Evolutionary conservation across 2,888 invertebrate genomes (phyloP).

Genomic region (Leptopilina myrica): DNA sequence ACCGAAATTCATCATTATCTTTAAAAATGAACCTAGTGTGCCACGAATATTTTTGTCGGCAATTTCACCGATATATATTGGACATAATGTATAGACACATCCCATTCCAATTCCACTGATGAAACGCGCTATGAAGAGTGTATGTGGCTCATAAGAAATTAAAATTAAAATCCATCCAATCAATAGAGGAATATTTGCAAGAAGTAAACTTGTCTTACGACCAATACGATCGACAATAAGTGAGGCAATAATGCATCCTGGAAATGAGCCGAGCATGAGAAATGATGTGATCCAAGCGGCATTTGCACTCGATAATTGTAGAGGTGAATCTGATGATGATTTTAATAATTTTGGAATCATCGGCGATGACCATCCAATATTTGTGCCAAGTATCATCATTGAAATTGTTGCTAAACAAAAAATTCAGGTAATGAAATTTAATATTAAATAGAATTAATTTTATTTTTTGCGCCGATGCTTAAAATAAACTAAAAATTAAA

Average conservation of each 20-base stretch:
- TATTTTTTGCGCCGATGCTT: too few relatives aligned
- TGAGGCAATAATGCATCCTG: slow-evolving; percentile 80
- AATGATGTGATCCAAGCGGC: slow-evolving; percentile 78
- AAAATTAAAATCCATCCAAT: slow-evolving; percentile 81
- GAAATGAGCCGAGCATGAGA: slow-evolving; percentile 80
- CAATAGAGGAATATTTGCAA: slow-evolving; percentile 79
- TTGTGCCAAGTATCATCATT: slow-evolving; percentile 69
- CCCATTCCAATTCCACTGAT: slow-evolving; percentile 82
- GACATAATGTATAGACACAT: slow-evolving; percentile 80
- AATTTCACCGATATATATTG: slow-evolving; percentile 82
- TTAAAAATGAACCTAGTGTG: slow-evolving; percentile 69
- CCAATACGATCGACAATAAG: slow-evolving; percentile 80
- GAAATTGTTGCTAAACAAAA: slow-evolving; percentile 67
- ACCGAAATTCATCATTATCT: slow-evolving; percentile 74
- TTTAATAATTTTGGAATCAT: slow-evolving; percentile 69
- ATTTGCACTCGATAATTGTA: slow-evolving; percentile 67
- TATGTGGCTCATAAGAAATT: slow-evolving; percentile 78
- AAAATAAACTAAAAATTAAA: too few relatives aligned
- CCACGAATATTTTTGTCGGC: slow-evolving; percentile 74
- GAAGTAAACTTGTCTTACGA: slow-evolving; percentile 78
- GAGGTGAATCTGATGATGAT: slow-evolving; percentile 64
- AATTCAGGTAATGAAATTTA: too few relatives aligned
- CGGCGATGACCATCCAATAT: slow-evolving; percentile 76
- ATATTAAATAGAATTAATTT: too few relatives aligned
- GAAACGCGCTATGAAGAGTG: slow-evolving; percentile 80